Evolutionary conservation across 2,113 vertebrate genomes (phyloP), one percentile per base, ranked within the genome.

Genomic region (Plotosus lineatus): DNA sequence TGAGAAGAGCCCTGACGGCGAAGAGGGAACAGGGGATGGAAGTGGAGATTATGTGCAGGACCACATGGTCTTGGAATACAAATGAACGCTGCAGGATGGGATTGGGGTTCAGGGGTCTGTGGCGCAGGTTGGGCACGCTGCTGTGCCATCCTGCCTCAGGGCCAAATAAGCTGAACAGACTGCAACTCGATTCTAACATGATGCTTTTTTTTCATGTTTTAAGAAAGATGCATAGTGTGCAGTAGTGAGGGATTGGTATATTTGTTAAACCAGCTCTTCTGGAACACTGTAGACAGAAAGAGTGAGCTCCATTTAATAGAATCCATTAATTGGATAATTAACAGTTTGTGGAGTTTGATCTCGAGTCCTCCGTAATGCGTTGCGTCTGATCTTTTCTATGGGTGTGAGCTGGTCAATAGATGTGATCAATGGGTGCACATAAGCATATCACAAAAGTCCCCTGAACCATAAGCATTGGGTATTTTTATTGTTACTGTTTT

Each of bases 31-130:
- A 82, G 90, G 86, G 88, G 92, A 92, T 90, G 69, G 69, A 80
- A 83, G 81, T 31, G 48, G 40, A 85, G 84, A 92, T 90, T 90
- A 90, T 91, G 88, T 90, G 91, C 87, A 89, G 88, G 90, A 88
- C 83, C 85, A 85, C 83, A 89, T 89, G 92, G 88, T 90, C 86
- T 90, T 85, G 87, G 91, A 91, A 93, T 93, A 89, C 88, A 92
- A 92, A 91, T 93, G 89, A 91, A 90, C 85, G 83, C 88, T 85
- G 88, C 89, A 90, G 89, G 85, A 80, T 86, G 19, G 86, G 85
- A 83, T 83, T 85, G 82, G 85, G 88, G 88, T 91, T 91, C 87
- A 88, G 87, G 66, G 81, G 60, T 65, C 38, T 56, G n/a, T 23
- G 58, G 60, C 51, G 68, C 44, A 56, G 72, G 68, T 58, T 75